Conservation (phyloP, 2,888 invertebrate genomes). For the Acleris sparsana region DNA sequence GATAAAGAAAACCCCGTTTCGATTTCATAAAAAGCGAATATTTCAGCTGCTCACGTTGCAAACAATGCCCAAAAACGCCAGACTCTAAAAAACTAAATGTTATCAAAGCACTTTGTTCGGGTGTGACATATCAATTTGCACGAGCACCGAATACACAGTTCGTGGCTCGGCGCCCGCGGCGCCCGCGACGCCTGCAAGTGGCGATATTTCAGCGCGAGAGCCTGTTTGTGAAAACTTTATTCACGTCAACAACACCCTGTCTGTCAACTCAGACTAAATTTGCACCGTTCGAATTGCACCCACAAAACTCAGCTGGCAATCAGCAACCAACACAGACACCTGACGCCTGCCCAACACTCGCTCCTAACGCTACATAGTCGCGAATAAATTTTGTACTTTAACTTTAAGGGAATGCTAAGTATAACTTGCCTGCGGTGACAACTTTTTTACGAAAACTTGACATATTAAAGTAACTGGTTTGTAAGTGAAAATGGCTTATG, state of each 20-base stretch:
- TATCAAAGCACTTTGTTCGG: not conserved
- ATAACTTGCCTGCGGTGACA: conserved; percentile 16
- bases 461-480: not conserved
- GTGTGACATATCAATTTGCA: conserved; percentile 7
- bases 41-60: too few relatives aligned
- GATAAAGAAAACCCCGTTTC: too few relatives aligned
- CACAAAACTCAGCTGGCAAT: conserved; percentile 49
- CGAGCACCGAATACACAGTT: conserved; percentile 38
- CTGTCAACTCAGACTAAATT: conserved; percentile 61
- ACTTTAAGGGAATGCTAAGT: conserved; percentile 26
- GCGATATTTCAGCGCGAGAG: conserved; percentile 61
- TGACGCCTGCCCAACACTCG: conserved; percentile 24
- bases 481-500: not conserved
- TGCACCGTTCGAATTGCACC: conserved; percentile 49
- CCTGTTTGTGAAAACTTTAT: conserved; percentile 72
- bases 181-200: conserved; percentile 70
- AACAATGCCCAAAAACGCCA: not conserved
- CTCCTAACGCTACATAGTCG: conserved; percentile 16
- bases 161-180: conserved; percentile 53
- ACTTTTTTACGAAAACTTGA: conserved; percentile 5
- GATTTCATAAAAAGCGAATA: too few relatives aligned
- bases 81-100: not conserved
- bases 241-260: conserved; percentile 62
- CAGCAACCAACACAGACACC: conserved; percentile 43
- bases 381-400: conserved; percentile 32